These are phyloP conservation scores for Probosciger aterrimus DNA, from an alignment of 2,113 vertebrate genomes.

Conservation along the genomic window DNA sequence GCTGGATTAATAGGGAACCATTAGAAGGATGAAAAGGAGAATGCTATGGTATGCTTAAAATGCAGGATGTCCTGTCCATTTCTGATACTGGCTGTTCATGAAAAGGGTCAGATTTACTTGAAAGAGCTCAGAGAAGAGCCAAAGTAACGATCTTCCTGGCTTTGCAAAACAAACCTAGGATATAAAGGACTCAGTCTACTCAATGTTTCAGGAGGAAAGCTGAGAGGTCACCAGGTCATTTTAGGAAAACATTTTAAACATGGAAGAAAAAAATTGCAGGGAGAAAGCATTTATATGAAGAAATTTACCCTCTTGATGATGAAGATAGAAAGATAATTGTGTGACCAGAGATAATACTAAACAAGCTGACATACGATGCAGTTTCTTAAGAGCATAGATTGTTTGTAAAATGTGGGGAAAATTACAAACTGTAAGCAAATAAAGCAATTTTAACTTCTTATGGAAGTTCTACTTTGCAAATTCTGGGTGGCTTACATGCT, in stretches of 20 bases:
- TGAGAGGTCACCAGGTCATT: neutral
- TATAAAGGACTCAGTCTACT: neutral
- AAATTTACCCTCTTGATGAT: neutral
- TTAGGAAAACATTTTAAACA: neutral
- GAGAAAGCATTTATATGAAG: neutral
- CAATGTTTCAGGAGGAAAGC: neutral
- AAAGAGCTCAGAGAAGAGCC: neutral
- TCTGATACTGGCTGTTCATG: neutral
- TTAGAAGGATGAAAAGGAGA: neutral
- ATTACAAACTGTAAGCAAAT: neutral
- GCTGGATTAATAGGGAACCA: neutral
- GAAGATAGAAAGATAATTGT: neutral
- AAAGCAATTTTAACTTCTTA: neutral
- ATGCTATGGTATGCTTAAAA: neutral
- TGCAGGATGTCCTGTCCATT: neutral
- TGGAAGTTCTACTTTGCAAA: neutral
- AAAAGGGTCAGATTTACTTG: neutral
- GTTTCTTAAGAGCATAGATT: neutral
- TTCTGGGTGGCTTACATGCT: neutral
- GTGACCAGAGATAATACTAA: neutral
- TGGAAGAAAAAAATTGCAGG: neutral
- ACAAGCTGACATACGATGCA: neutral
- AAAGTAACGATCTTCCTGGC: neutral
- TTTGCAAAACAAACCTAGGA: neutral
- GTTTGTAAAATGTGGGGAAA: neutral